Evolutionary conservation across 2,797 vertebrate species (phyloP).

Genomic region (Lateolabrax maculatus): DNA sequence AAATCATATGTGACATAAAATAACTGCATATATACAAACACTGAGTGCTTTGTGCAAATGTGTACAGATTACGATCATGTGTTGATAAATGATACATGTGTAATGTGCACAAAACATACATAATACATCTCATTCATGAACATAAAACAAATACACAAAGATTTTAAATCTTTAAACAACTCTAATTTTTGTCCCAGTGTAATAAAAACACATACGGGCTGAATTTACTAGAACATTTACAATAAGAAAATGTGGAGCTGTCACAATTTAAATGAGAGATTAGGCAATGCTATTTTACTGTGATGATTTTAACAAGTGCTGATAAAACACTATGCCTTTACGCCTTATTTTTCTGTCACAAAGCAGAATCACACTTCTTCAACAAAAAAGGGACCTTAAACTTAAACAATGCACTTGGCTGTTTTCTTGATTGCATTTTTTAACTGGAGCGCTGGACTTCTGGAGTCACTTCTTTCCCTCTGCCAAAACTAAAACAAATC

Average conservation of each 20-base stretch:
- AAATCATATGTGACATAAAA: constrained; percentile 81
- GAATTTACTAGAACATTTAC: constrained; percentile 48
- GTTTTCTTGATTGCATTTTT: constrained; percentile 16
- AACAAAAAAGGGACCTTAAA: constrained; percentile 20
- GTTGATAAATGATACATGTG: constrained; percentile 84
- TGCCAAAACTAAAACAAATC: constrained; percentile 29
- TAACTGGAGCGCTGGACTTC: background rate
- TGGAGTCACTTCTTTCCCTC: constrained; percentile 1
- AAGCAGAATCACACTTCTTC: constrained; percentile 46
- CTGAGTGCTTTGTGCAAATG: constrained; percentile 88
- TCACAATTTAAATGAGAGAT: constrained; percentile 62
- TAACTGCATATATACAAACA: constrained; percentile 87
- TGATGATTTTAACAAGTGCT: constrained; percentile 48
- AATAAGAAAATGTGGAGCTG: constrained; percentile 39
- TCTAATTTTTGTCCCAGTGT: constrained; percentile 67
- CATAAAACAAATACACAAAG: constrained; percentile 79
- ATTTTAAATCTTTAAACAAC: constrained; percentile 68
- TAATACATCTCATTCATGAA: constrained; percentile 80
- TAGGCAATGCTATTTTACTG: constrained; percentile 29
- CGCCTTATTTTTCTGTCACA: constrained; percentile 38
- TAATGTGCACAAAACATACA: constrained; percentile 86
- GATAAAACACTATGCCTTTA: constrained; percentile 46
- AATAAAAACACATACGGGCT: constrained; percentile 64
- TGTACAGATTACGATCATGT: constrained; percentile 87
- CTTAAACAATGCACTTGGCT: constrained; percentile 15